Evolutionary conservation across 2,797 vertebrate species (phyloP), one percentile per base, ranked within the genome.

Genomic region (Jordanella pulchra): DNA sequence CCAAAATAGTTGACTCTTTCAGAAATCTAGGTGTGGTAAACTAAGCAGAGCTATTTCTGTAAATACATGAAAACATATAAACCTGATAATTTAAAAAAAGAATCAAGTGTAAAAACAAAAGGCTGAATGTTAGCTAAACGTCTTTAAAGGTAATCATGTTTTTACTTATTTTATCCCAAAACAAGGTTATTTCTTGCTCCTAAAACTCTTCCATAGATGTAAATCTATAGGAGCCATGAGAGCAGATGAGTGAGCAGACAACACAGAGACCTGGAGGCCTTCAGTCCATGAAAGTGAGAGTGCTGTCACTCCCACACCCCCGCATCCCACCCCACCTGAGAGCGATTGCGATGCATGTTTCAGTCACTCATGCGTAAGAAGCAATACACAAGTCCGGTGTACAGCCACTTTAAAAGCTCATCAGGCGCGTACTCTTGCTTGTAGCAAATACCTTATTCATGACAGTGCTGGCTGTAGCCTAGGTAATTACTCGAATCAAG

Each of bases 401-500:
- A 95, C 93, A 97, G 95, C 95, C 96, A 97, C 97, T 97, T 97
- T 99, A 97, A 98, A 97, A 97, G 96, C 97, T 98, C 97, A 96
- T 97, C 92, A 97, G 96, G 95, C 93, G 91, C 96, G 93, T 94
- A 92, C 95, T 96, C 95, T 13, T 92, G 92, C 97, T 98, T 96
- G 97, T 97, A 97, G 95, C 96, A 97, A 97, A 99, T 99, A 97
- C 97, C 97, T 99, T 98, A 99, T 99, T 99, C 97, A 99, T 99
- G 97, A 97, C 89, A 80, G 94, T 95, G 88, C 93, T 93, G 94
- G 95, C 93, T 95, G 95, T 94, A 95, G 96, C 94, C 95, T 96
- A 97, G 97, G 97, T 97, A 99, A 99, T 98, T 98, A 97, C 98
- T 96, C 91, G 97, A 98, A 99, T 99, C 97, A 97, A 98, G 98